Conservation (phyloP, 2,113 vertebrate species). For the Paralichthys olivaceus region DNA sequence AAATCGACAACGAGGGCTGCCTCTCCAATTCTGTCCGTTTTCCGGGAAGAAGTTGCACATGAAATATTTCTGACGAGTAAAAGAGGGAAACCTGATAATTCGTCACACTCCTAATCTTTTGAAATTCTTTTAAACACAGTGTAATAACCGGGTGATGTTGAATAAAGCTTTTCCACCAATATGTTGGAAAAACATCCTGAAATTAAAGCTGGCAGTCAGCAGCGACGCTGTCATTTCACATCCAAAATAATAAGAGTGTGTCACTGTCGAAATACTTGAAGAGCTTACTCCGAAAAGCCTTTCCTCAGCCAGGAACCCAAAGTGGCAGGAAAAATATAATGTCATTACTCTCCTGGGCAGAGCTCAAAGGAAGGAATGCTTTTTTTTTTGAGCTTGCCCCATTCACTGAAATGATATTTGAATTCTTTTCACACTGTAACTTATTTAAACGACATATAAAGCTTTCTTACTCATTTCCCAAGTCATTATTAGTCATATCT, state of each 20-base stretch:
- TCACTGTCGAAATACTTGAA: constrained; percentile 54
- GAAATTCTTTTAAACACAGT: constrained; percentile 11
- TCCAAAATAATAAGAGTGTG: constrained; percentile 58
- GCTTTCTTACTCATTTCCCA: background rate
- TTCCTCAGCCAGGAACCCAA: constrained; percentile 25
- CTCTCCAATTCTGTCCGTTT: constrained; percentile 29
- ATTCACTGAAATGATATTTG: background rate
- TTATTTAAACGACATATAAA: background rate
- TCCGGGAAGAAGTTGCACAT: constrained; percentile 32
- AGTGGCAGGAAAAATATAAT: constrained; percentile 12
- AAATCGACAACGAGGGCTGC: constrained; percentile 12
- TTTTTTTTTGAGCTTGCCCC: background rate
- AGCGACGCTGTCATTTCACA: constrained; percentile 40
- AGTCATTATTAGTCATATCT: background rate
- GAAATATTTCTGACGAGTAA: constrained; percentile 29
- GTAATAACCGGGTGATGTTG: constrained; percentile 17
- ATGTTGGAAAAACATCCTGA: constrained; percentile 28
- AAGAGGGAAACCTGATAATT: constrained; percentile 3
- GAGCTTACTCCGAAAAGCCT: constrained; percentile 40
- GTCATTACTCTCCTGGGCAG: constrained; percentile 21
- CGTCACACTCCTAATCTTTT: constrained; percentile 13
- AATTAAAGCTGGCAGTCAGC: constrained; percentile 51
- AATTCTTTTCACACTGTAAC: no score
- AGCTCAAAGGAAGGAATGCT: constrained; percentile 24
- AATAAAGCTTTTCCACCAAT: constrained; percentile 19